These are phyloP conservation scores for Boleophthalmus pectinirostris DNA, from an alignment of 2,113 vertebrate species.

Conservation along the genomic window DNA sequence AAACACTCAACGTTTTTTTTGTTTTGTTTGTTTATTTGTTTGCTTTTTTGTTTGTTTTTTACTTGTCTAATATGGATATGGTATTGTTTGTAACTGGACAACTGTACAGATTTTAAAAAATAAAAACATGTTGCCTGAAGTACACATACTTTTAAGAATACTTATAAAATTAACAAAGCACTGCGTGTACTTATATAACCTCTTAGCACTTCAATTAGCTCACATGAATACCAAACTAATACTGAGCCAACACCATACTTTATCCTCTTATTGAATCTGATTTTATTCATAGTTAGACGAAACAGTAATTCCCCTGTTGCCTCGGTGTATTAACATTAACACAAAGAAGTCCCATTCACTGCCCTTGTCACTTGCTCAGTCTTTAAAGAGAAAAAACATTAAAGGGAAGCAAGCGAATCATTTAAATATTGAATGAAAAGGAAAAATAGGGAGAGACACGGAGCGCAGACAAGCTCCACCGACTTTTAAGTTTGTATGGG, in stretches of 20 bases:
- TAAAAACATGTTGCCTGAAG: too few relatives aligned
- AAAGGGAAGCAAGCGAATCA: slow-evolving; percentile 22
- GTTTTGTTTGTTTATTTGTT: too few relatives aligned
- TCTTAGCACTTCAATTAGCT: background rate
- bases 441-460: slow-evolving; percentile 26
- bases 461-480: slow-evolving; percentile 48
- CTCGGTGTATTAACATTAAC: slow-evolving; percentile 28
- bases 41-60: too few relatives aligned
- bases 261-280: background rate
- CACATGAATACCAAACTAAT: background rate
- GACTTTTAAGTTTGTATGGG: slow-evolving; percentile 49
- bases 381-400: slow-evolving; percentile 36
- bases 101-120: too few relatives aligned
- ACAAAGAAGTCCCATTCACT: slow-evolving; percentile 22
- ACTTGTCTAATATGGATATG: too few relatives aligned
- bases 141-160: too few relatives aligned
- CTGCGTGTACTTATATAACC: too few relatives aligned
- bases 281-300: background rate
- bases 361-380: slow-evolving; percentile 45
- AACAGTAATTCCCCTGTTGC: background rate
- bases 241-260: background rate
- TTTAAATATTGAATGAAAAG: slow-evolving; percentile 15
- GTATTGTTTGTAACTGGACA: too few relatives aligned
- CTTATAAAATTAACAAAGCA: too few relatives aligned
- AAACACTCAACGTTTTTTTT: too few relatives aligned